Evolutionary conservation across 2,113 vertebrate genomes (phyloP).

Genomic region (Thalassarche chlororhynchos): DNA sequence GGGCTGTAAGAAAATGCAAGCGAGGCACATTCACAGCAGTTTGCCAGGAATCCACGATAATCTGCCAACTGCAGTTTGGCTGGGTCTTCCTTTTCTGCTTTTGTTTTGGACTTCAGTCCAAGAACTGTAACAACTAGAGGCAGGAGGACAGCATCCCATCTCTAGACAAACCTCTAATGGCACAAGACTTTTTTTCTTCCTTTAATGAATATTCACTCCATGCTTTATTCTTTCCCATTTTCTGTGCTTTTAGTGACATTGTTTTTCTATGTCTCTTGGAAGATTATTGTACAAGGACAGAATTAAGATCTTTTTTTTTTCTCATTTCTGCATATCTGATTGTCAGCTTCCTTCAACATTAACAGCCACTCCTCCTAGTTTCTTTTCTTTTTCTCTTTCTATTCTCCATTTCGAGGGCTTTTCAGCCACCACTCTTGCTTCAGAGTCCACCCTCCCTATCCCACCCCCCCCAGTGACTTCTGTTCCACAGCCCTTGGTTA

Average conservation of each 20-base stretch:
- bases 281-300: not conserved
- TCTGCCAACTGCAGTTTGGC: conserved; percentile 34
- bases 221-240: not conserved
- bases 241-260: not conserved
- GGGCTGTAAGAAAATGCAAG: conserved; percentile 26
- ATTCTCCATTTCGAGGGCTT: not conserved
- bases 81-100: not conserved
- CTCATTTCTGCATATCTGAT: not conserved
- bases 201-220: not conserved
- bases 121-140: not conserved
- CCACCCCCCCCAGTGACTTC: accelerated
- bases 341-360: not conserved
- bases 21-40: not conserved
- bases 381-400: not conserved
- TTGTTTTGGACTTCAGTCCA: conserved; percentile 33
- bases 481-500: not conserved
- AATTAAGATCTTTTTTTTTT: not conserved
- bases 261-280: not conserved
- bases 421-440: not conserved
- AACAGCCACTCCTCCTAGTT: not conserved
- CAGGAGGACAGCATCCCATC: not conserved
- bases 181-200: not conserved
- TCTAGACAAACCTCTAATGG: not conserved
- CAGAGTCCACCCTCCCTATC: not conserved
- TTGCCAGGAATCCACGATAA: not conserved